A percentile compares a stretch with the other conserved stretches of the same genome.
Conservation (phyloP, 2,888 invertebrate species). For the Girardia tigrina region DNA sequence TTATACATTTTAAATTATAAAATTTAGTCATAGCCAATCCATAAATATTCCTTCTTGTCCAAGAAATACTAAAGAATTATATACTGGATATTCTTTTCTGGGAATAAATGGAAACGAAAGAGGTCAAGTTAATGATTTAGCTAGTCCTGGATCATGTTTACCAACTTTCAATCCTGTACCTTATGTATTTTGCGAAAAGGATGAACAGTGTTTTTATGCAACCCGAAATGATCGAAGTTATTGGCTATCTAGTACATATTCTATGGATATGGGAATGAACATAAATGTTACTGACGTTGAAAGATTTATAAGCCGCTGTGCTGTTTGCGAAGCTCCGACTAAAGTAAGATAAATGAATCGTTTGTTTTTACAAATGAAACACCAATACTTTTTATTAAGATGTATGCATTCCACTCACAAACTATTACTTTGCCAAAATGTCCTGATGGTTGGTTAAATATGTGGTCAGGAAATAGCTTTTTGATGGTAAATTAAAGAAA, state of each 20-base stretch:
- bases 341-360: no score
- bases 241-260: slow-evolving; percentile 85
- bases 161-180: slow-evolving; percentile 88
- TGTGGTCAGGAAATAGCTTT: slow-evolving; percentile 96
- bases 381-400: neutral
- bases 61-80: neutral
- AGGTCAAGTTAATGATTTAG: slow-evolving; percentile 23
- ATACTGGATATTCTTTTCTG: slow-evolving; percentile 27
- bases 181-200: slow-evolving; percentile 81
- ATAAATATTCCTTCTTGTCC: slow-evolving; percentile 20
- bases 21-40: slow-evolving; percentile 28
- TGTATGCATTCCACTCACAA: slow-evolving; percentile 28
- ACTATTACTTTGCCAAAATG: slow-evolving; percentile 55
- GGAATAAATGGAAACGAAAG: slow-evolving; percentile 18
- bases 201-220: slow-evolving; percentile 83
- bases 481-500: slow-evolving; percentile 66
- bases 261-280: slow-evolving; percentile 67
- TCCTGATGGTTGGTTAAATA: slow-evolving; percentile 75
- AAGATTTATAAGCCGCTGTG: slow-evolving; percentile 57
- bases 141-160: slow-evolving; percentile 74
- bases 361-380: no score
- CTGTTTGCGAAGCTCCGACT: slow-evolving; percentile 68
- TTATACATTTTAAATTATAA: neutral
- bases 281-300: slow-evolving; percentile 38
- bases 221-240: slow-evolving; percentile 89